Conservation (phyloP, 1,140 invertebrate genomes). For the Berghia stephanieae region DNA sequence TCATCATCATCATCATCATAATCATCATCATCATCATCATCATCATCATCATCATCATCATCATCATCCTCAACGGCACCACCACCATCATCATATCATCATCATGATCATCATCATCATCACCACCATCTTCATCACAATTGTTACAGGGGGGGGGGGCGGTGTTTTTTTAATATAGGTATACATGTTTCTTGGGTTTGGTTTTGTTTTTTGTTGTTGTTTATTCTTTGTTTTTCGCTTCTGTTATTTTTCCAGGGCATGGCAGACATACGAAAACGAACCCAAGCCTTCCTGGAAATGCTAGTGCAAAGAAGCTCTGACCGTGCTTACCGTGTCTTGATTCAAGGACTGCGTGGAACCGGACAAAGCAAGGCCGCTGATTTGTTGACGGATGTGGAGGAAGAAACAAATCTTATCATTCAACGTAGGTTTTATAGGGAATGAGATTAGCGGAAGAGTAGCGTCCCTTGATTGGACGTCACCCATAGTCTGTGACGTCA, state of each 20-base stretch:
- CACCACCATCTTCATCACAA: not conserved
- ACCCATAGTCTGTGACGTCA: too few relatives aligned
- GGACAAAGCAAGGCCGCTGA: conserved; percentile 23
- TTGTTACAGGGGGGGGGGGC: not conserved
- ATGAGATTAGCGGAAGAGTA: too few relatives aligned
- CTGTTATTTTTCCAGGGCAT: conserved; percentile 16
- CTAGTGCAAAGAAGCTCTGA: conserved; percentile 30
- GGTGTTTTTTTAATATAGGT: not conserved
- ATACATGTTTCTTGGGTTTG: not conserved
- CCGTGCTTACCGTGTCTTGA: conserved; percentile 28
- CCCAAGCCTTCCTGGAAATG: conserved; percentile 26
- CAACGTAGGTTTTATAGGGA: too few relatives aligned
- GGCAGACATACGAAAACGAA: conserved; percentile 14
- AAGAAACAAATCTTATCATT: conserved; percentile 21
- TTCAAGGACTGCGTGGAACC: conserved; percentile 30
- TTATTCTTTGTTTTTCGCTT: not conserved
- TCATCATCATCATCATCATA: too few relatives aligned
- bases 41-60: not conserved
- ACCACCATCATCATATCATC: too few relatives aligned
- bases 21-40: not conserved
- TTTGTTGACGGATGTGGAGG: conserved; percentile 31
- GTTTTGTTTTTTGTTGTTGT: not conserved
- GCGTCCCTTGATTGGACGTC: too few relatives aligned
- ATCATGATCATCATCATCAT: not conserved
- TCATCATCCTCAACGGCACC: too few relatives aligned